These are phyloP conservation scores for Watersipora subatra DNA, from an alignment of 1,140 invertebrate species.

Conservation along the genomic window DNA sequence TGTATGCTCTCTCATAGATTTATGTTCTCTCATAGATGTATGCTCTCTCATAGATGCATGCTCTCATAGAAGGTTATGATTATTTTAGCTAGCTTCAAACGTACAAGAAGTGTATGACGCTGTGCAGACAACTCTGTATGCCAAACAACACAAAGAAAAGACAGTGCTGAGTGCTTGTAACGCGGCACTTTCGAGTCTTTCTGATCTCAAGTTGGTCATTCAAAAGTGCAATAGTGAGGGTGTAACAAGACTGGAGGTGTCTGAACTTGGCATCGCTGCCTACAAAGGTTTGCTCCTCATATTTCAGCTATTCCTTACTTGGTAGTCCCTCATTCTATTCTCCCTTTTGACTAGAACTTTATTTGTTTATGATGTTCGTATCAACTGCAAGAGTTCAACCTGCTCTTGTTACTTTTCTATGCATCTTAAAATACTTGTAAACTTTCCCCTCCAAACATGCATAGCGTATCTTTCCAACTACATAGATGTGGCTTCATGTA, in stretches of 20 bases:
- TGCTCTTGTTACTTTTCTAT: no score
- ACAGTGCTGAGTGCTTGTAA: background rate
- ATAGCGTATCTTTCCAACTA: no score
- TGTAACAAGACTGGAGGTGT: conserved; percentile 39
- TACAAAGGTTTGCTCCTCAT: conserved; percentile 59
- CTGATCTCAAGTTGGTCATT: conserved; percentile 26
- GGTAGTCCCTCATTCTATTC: conserved; percentile 2
- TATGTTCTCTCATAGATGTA: no score
- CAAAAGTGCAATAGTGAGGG: conserved; percentile 13
- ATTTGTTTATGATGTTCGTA: no score
- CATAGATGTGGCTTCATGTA: no score
- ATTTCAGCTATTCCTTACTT: conserved; percentile 6
- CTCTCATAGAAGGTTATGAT: no score
- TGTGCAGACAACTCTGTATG: background rate
- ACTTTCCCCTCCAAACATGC: no score
- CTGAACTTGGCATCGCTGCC: conserved; percentile 60
- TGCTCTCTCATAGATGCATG: no score
- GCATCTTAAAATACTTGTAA: no score
- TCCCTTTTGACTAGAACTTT: no score
- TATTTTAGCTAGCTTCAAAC: background rate
- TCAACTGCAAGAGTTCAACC: no score
- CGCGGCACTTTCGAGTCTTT: conserved; percentile 23
- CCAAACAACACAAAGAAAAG: background rate
- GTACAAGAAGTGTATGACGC: background rate
- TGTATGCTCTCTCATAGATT: no score